Conservation (phyloP, 1,140 invertebrate species). For the Physella acuta region DNA sequence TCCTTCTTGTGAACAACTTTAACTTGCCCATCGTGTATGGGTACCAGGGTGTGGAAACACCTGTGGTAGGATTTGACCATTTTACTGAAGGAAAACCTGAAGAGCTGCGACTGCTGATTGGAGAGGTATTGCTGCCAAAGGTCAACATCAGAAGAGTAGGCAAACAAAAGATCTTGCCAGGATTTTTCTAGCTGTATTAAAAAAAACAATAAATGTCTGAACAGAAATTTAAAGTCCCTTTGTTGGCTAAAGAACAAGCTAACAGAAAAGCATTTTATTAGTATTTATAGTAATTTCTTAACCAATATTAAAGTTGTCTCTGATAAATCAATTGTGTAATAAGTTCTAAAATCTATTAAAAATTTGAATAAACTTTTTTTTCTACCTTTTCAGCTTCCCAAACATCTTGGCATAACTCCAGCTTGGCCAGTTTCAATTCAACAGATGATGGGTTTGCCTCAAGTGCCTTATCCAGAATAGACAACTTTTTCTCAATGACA, state of each 20-base stretch:
- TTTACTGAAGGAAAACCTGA: slow-evolving; percentile 53
- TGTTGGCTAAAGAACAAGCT: no score
- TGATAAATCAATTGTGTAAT: no score
- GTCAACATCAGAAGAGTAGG: slow-evolving; percentile 55
- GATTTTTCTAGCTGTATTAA: slow-evolving; percentile 46
- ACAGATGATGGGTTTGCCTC: slow-evolving; percentile 58
- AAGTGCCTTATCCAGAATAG: slow-evolving; percentile 62
- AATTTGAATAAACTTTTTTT: no score
- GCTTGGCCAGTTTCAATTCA: slow-evolving; percentile 52
- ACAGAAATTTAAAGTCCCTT: no score
- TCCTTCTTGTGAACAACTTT: slow-evolving; percentile 31
- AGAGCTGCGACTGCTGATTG: slow-evolving; percentile 56
- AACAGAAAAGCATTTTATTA: no score
- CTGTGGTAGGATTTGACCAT: slow-evolving; percentile 56
- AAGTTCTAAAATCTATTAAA: no score
- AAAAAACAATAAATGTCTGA: background rate
- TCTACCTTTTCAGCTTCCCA: slow-evolving; percentile 45
- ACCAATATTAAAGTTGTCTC: no score
- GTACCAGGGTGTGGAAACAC: slow-evolving; percentile 53
- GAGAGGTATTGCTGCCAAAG: slow-evolving; percentile 60
- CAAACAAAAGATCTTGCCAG: slow-evolving; percentile 61
- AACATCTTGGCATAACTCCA: slow-evolving; percentile 54
- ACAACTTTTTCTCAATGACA: slow-evolving; percentile 60
- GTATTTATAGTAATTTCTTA: no score
- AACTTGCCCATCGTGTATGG: slow-evolving; percentile 36